Evolutionary conservation across 2,888 invertebrate species (phyloP).

Genomic region (Molorchus minor): DNA sequence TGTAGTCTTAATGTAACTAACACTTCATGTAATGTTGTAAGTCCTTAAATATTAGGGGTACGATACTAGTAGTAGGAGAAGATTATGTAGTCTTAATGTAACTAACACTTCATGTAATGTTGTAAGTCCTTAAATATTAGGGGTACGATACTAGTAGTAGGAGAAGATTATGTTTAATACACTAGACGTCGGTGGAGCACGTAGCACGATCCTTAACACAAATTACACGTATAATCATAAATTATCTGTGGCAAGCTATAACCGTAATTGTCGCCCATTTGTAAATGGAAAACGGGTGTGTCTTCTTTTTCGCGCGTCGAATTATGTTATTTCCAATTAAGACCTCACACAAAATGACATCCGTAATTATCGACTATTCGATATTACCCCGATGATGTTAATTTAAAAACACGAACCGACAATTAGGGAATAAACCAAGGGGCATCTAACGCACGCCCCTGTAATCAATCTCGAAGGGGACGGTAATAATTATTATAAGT

Average conservation of each 20-base stretch:
- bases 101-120: too few species aligned
- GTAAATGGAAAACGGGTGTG: slow-evolving; percentile 5
- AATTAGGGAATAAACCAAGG: slow-evolving; percentile 8
- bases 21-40: too few species aligned
- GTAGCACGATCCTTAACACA: not conserved
- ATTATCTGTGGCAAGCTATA: not conserved
- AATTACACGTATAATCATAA: not conserved
- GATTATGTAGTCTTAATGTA: too few species aligned
- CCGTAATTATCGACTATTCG: slow-evolving; percentile 11
- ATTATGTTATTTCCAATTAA: slow-evolving; percentile 6
- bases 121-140: too few species aligned
- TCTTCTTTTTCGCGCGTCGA: not conserved
- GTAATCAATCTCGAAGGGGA: slow-evolving; percentile 27
- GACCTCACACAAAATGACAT: slow-evolving; percentile 12
- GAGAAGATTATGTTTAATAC: too few species aligned
- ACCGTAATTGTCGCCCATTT: not conserved
- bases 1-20: too few species aligned
- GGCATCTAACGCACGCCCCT: slow-evolving; percentile 10
- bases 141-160: too few species aligned
- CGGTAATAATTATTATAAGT: slow-evolving; percentile 22
- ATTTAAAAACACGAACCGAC: slow-evolving; percentile 11
- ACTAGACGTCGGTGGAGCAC: too few species aligned
- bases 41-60: too few species aligned
- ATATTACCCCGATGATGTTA: slow-evolving; percentile 6
- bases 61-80: too few species aligned